Evolutionary conservation across 1,140 invertebrate species (phyloP).

Genomic region (Drosophila virilis): DNA sequence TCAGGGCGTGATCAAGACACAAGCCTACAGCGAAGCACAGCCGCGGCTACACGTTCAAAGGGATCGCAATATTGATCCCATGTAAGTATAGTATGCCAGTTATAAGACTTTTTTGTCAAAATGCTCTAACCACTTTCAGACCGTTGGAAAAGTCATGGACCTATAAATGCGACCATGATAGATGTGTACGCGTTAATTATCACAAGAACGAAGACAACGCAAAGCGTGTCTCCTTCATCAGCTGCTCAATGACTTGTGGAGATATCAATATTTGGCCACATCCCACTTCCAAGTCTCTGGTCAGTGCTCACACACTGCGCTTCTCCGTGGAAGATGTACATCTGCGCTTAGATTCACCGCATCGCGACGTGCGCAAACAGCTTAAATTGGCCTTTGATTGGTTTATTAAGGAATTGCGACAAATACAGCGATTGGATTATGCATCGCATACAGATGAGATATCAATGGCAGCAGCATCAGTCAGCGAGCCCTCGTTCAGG

Average conservation of each 20-base stretch:
- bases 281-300: constrained; percentile 73
- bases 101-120: not conserved
- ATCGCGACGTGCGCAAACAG: constrained; percentile 66
- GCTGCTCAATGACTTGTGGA: constrained; percentile 83
- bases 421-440: constrained; percentile 72
- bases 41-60: constrained; percentile 60
- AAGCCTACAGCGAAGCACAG: constrained; percentile 62
- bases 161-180: constrained; percentile 79
- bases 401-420: constrained; percentile 74
- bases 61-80: constrained; percentile 47
- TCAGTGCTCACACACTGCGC: constrained; percentile 72
- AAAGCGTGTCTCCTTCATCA: constrained; percentile 80
- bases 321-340: constrained; percentile 74
- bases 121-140: constrained; percentile 41
- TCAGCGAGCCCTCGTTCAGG: constrained; percentile 38
- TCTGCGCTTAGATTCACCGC: constrained; percentile 67
- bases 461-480: constrained; percentile 3
- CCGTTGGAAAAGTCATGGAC: constrained; percentile 83
- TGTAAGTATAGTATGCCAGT: constrained; percentile 53
- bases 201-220: constrained; percentile 42
- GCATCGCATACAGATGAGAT: constrained; percentile 16
- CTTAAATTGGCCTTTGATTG: constrained; percentile 70
- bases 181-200: constrained; percentile 71
- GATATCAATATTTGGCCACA: constrained; percentile 83
- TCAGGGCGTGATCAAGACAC: constrained; percentile 71